A percentile compares a stretch with the other conserved stretches of the same genome.
These are phyloP conservation scores for Epirrhoe tristata DNA, from an alignment of 2,888 invertebrate genomes.

Conservation along the genomic window DNA sequence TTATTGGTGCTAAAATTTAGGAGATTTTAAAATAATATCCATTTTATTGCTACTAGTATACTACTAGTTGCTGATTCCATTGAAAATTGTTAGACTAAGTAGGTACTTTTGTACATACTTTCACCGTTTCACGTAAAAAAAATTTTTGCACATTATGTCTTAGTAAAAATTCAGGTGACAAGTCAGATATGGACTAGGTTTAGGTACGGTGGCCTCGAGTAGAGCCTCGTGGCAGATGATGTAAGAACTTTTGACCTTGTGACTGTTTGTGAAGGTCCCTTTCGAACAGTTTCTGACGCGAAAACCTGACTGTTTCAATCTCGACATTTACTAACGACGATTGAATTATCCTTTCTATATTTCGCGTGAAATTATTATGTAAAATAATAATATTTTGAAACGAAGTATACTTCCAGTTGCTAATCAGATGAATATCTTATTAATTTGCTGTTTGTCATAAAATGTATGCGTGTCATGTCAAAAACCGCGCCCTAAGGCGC, in stretches of 20 bases:
- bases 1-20: conserved; percentile 43
- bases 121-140: neutral
- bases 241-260: conserved; percentile 2
- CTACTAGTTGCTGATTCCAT: conserved; percentile 12
- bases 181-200: conserved; percentile 1
- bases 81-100: neutral
- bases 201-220: neutral
- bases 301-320: neutral
- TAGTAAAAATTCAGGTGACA: neutral
- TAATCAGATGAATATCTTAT: neutral
- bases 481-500: no score
- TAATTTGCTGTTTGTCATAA: no score
- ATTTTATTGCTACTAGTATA: neutral
- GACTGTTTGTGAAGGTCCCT: neutral
- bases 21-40: conserved; percentile 10
- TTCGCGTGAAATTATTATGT: neutral
- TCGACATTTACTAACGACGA: neutral
- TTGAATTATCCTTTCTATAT: neutral
- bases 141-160: neutral
- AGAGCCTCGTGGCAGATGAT: conserved; percentile 4
- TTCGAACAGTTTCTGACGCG: conserved; percentile 2
- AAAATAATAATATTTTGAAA: neutral
- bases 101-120: neutral
- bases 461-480: no score
- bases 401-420: neutral